Conservation (phyloP, 2,113 vertebrate species). For the rat (Rattus norvegicus) region DNA sequence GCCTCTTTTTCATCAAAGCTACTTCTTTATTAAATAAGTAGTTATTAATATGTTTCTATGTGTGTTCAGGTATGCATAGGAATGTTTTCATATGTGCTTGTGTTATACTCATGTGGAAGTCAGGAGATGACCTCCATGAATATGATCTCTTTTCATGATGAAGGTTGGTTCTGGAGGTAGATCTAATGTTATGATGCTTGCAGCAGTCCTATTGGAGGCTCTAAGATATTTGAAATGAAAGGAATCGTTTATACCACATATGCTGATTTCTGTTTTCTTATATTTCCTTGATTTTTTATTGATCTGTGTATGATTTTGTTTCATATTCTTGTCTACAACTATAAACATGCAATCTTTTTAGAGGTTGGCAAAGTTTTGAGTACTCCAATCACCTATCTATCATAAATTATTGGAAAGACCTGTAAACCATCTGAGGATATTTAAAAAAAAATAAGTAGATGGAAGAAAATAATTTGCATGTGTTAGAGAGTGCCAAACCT, state of each 20-base stretch:
- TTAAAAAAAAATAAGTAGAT: background rate
- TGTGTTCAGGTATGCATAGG: background rate
- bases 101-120: background rate
- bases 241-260: background rate
- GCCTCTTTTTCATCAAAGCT: background rate
- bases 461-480: background rate
- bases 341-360: background rate
- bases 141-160: background rate
- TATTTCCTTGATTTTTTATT: background rate
- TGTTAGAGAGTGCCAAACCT: background rate
- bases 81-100: background rate
- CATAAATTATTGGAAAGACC: constrained; percentile 23
- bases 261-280: background rate
- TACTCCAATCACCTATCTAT: background rate
- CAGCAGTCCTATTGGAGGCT: too few relatives aligned
- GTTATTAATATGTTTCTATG: background rate
- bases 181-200: too few relatives aligned
- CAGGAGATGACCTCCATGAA: too few relatives aligned
- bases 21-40: background rate
- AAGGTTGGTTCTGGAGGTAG: background rate
- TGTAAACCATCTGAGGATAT: background rate
- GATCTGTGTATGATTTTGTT: background rate
- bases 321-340: background rate
- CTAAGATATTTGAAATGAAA: background rate
- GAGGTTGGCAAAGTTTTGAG: background rate